phyloP scores from a whole-genome alignment of 2,797 vertebrate genomes.

The Adrianichthys oophorus region DNA sequence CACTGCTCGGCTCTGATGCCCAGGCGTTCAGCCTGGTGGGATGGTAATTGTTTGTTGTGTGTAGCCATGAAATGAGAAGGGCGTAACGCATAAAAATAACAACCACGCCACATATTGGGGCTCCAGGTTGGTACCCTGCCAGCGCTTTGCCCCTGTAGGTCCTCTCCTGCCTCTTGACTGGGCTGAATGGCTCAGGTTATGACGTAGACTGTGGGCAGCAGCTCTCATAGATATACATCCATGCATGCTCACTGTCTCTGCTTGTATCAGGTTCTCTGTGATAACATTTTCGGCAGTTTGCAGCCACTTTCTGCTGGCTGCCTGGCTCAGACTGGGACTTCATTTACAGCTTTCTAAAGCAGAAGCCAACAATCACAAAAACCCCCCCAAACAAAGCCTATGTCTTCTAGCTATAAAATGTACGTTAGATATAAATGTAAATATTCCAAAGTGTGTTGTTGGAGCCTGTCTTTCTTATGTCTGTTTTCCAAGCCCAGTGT shows the following conservation, averaged over 20 bases:
- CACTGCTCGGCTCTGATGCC: slow-evolving; percentile 32
- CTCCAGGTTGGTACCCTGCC: slow-evolving; percentile 23
- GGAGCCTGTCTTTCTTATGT: no score
- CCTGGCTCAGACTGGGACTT: slow-evolving; percentile 33
- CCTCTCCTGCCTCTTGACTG: slow-evolving; percentile 3
- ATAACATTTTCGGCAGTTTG: slow-evolving; percentile 50
- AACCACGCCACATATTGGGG: slow-evolving; percentile 27
- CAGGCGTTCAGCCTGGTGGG: slow-evolving; percentile 52
- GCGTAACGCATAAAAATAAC: slow-evolving; percentile 32
- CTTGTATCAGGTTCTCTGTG: slow-evolving; percentile 58
- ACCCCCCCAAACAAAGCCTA: no score
- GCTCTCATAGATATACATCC: slow-evolving; percentile 19
- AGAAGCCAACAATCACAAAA: slow-evolving; percentile 5
- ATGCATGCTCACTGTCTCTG: slow-evolving; percentile 57
- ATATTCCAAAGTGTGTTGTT: no score
- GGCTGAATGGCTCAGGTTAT: slow-evolving; percentile 34
- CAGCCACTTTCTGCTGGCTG: slow-evolving; percentile 62
- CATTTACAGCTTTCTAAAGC: slow-evolving; percentile 40
- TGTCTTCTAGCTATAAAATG: no score
- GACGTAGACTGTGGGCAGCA: slow-evolving; percentile 44
- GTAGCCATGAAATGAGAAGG: slow-evolving; percentile 64
- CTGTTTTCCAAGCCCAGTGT: slow-evolving; percentile 49
- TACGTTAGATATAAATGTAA: no score
- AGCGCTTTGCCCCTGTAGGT: slow-evolving; percentile 32
- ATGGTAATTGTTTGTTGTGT: slow-evolving; percentile 37